These are phyloP conservation scores for Drosophila paramelanica DNA, from an alignment of 2,888 invertebrate species.

Conservation along the genomic window DNA sequence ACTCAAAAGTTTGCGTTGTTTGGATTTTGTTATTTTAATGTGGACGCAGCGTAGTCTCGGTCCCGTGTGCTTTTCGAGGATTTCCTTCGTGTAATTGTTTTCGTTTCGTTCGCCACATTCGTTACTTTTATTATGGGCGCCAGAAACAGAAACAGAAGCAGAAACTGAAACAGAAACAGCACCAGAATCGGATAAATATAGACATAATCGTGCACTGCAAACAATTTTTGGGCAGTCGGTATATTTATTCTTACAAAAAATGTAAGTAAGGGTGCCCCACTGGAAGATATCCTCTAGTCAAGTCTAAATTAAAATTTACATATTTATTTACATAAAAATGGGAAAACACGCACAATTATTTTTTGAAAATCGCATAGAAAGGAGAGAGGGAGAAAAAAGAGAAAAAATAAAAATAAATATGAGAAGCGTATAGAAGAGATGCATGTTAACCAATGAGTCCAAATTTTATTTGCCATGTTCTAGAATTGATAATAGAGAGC, in stretches of 20 bases:
- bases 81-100: constrained; percentile 77
- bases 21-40: constrained; percentile 77
- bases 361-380: neutral
- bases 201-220: constrained; percentile 64
- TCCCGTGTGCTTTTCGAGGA: constrained; percentile 68
- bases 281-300: neutral
- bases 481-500: too few relatives aligned
- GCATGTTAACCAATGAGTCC: too few relatives aligned
- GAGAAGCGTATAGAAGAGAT: too few relatives aligned
- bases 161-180: constrained; percentile 12
- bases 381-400: neutral
- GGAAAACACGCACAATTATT: neutral
- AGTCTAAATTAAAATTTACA: too few relatives aligned
- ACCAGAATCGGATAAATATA: constrained; percentile 45
- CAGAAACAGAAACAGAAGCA: constrained; percentile 48
- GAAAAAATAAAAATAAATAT: too few relatives aligned
- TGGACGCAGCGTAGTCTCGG: constrained; percentile 43
- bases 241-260: neutral
- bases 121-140: constrained; percentile 67
- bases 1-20: constrained; percentile 79
- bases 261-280: too few relatives aligned
- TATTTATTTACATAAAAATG: too few relatives aligned
- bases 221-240: neutral
- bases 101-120: constrained; percentile 59
- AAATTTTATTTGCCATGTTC: too few relatives aligned